Evolutionary conservation across 2,797 vertebrate genomes (phyloP), one percentile per base, ranked within the genome.

Genomic region (Mus spretus): DNA sequence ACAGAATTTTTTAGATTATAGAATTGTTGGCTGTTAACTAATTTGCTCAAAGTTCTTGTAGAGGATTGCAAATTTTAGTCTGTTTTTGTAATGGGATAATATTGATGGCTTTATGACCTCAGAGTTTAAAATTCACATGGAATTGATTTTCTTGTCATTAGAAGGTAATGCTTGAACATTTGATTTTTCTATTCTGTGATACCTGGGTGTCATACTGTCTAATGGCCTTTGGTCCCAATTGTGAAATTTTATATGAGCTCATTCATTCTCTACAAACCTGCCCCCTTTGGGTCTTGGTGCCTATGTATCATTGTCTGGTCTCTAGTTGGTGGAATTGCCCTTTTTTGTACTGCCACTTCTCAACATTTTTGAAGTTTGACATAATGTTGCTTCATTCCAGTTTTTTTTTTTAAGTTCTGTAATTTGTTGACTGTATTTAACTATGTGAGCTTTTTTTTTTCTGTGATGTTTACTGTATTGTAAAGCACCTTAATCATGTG

Each of bases 371-470:
- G 89, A 95, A 97, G 96, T 96, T 92, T 93, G 94, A 97, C 96
- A 89, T 94, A 96, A 95, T 96, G 94, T 97, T 96, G 95, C 96
- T 97, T 97, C 97, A 88, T 97, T 97, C 93, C 92, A 97, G 83
- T 80, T 95, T 91, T 90, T 97, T 65, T 65, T 65, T 97, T 53
- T n/a, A n/a, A 95, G 97, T 94, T 97, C 75, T 97, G 97, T 97
- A 97, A 97, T 89, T 95, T 96, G 94, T 97, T 97, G 97, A 98
- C 93, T 98, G 98, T 98, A 98, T 97, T 97, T 97, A 97, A 97
- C 90, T 96, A 96, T 97, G 97, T 97, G 97, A 97, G 97, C 96
- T 98, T 86, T 97, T 90, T 98, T 97, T 97, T 86, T 97, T 88
- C 97, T 97, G 94, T 97, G 97, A 98, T 96, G 97, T 97, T 98